Percentiles rank a stretch among this genome's conserved stretches.
Evolutionary conservation across 2,888 invertebrate species (phyloP).

Genomic region (Poecilobothrus nobilitatus): DNA sequence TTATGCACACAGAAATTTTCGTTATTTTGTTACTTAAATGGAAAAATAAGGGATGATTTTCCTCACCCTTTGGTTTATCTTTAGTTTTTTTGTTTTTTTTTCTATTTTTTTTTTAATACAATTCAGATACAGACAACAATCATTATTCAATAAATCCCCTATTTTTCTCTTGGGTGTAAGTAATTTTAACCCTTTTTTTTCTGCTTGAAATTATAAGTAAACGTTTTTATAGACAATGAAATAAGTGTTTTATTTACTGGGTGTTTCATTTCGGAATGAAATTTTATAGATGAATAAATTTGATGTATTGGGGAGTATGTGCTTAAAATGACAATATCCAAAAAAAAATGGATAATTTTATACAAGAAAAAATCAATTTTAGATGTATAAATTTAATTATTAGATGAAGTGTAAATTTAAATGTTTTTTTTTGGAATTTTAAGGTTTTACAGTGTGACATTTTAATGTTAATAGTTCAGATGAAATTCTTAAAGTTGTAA

Average conservation of each 20-base stretch:
- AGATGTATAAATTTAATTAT: no score
- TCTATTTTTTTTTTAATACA: not conserved
- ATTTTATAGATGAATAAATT: no score
- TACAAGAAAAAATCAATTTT: no score
- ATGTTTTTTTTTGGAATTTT: no score
- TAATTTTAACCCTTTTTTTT: slow-evolving; percentile 5
- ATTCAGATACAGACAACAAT: slow-evolving; percentile 1
- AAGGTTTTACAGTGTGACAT: no score
- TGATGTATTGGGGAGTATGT: no score
- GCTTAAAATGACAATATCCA: no score
- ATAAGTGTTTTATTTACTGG: not conserved
- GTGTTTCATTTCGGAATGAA: not conserved
- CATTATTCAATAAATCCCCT: slow-evolving; percentile 6
- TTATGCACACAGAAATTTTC: not conserved
- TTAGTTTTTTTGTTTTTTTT: no score
- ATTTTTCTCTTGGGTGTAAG: not conserved
- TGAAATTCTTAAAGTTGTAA: no score
- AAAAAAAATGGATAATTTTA: no score
- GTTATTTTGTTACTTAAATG: not conserved
- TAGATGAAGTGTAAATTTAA: no score
- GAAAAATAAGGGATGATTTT: not conserved
- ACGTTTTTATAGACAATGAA: not conserved
- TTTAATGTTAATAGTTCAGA: no score
- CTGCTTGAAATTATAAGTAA: not conserved
- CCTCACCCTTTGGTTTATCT: not conserved